phyloP scores from a whole-genome alignment of 1,140 invertebrate species.

The Patella vulgata region DNA sequence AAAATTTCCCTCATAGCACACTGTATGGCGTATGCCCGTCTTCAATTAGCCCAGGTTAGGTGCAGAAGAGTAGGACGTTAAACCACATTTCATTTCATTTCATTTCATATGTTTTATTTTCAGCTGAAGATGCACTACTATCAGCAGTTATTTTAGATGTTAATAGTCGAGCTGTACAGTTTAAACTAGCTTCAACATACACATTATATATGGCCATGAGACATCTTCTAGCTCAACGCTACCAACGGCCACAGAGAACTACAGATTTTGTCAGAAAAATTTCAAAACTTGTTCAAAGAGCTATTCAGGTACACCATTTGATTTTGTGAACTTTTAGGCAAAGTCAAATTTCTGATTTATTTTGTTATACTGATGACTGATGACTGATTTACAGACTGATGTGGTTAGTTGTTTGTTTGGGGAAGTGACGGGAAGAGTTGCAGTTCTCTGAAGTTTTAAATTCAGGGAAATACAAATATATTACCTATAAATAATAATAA shows the following conservation, averaged over 20 bases:
- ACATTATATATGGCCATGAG: conserved; percentile 91
- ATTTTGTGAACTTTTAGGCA: too few relatives aligned
- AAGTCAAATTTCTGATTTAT: too few relatives aligned
- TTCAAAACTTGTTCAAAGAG: conserved; percentile 84
- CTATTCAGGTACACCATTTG: conserved; percentile 73
- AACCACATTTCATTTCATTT: too few relatives aligned
- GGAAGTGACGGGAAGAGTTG: background rate
- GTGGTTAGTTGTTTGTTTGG: background rate
- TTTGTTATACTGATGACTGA: too few relatives aligned
- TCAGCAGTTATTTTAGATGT: conserved; percentile 86
- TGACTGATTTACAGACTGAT: too few relatives aligned
- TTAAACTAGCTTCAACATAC: conserved; percentile 89
- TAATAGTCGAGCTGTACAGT: conserved; percentile 72
- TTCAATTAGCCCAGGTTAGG: too few relatives aligned
- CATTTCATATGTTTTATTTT: conserved; percentile 15
- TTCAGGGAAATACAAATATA: background rate
- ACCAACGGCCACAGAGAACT: conserved; percentile 88
- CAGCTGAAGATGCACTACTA: conserved; percentile 87
- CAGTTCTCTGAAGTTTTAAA: background rate
- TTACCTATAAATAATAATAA: conserved; percentile 1
- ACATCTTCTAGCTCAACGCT: conserved; percentile 91
- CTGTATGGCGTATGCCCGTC: too few relatives aligned
- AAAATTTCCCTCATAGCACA: too few relatives aligned
- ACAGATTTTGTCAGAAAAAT: conserved; percentile 90
- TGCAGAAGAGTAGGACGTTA: too few relatives aligned